These are phyloP conservation scores for Drosophila kanekoi DNA, from an alignment of 2,888 invertebrate species.

Conservation along the genomic window DNA sequence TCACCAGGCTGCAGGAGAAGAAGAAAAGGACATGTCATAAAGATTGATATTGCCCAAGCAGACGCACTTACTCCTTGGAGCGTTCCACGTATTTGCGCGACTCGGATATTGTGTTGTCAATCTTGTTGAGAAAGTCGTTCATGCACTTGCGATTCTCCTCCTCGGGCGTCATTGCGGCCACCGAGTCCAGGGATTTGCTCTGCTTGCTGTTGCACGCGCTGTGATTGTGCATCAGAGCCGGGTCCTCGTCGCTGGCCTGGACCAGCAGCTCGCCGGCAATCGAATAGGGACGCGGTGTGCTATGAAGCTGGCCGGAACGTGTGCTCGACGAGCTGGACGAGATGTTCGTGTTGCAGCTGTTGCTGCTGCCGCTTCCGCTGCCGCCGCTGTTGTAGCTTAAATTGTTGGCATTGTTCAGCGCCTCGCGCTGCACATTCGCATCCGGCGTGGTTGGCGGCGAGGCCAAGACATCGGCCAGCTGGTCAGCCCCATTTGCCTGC, in stretches of 20 bases:
- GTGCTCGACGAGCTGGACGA: constrained; percentile 52
- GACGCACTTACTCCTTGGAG: constrained; percentile 92
- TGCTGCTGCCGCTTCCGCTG: constrained; percentile 34
- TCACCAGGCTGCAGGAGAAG: constrained; percentile 71
- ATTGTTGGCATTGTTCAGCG: constrained; percentile 82
- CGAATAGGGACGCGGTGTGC: constrained; percentile 86
- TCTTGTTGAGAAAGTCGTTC: constrained; percentile 92
- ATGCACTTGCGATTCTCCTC: constrained; percentile 91
- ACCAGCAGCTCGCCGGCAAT: constrained; percentile 85
- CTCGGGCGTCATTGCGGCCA: constrained; percentile 87
- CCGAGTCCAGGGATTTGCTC: constrained; percentile 86
- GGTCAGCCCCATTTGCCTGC: constrained; percentile 83
- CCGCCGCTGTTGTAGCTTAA: constrained; percentile 41
- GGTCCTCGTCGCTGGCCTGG: constrained; percentile 71
- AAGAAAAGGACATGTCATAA: background rate
- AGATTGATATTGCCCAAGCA: background rate
- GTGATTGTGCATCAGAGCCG: constrained; percentile 66
- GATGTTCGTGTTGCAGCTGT: constrained; percentile 59
- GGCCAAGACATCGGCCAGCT: constrained; percentile 58
- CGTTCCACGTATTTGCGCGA: constrained; percentile 93
- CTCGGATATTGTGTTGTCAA: constrained; percentile 93
- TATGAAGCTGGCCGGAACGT: constrained; percentile 78
- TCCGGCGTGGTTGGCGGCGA: constrained; percentile 82
- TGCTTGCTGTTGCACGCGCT: constrained; percentile 80
- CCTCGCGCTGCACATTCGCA: constrained; percentile 59